These are phyloP conservation scores for Schlechtendalia chinensis DNA, from an alignment of 1,140 invertebrate species.

Conservation along the genomic window DNA sequence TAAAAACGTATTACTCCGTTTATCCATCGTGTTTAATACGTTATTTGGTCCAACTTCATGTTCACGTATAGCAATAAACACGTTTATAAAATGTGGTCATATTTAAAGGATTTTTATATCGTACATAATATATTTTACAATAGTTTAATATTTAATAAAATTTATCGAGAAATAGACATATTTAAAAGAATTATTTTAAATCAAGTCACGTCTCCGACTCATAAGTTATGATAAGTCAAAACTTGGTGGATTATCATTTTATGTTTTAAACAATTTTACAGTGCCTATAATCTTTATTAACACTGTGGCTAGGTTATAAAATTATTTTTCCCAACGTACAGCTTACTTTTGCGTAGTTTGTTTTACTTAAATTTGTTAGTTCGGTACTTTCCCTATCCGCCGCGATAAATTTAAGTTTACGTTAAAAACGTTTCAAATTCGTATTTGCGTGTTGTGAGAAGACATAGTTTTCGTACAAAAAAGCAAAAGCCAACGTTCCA, in stretches of 20 bases:
- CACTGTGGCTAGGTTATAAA: neutral
- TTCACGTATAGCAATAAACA: neutral
- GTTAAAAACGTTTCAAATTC: conserved; percentile 5
- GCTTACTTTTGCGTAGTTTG: no score
- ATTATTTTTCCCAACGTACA: neutral
- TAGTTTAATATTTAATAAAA: no score
- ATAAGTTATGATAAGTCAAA: no score
- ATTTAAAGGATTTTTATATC: no score
- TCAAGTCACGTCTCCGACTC: no score
- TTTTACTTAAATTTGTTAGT: neutral
- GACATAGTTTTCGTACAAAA: neutral
- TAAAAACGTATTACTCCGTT: neutral
- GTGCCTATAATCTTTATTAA: no score
- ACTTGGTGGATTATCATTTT: no score
- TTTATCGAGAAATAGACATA: no score
- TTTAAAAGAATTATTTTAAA: no score
- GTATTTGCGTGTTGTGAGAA: neutral
- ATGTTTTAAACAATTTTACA: no score
- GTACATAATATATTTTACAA: no score
- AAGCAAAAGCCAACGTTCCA: neutral
- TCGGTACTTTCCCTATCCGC: neutral
- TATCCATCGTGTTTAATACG: neutral
- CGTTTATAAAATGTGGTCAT: no score
- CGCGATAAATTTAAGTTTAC: neutral
- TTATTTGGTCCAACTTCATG: neutral